Evolutionary conservation across 2,888 invertebrate genomes (phyloP), one percentile per base, ranked within the genome.

Genomic region (Apantesis nais): DNA sequence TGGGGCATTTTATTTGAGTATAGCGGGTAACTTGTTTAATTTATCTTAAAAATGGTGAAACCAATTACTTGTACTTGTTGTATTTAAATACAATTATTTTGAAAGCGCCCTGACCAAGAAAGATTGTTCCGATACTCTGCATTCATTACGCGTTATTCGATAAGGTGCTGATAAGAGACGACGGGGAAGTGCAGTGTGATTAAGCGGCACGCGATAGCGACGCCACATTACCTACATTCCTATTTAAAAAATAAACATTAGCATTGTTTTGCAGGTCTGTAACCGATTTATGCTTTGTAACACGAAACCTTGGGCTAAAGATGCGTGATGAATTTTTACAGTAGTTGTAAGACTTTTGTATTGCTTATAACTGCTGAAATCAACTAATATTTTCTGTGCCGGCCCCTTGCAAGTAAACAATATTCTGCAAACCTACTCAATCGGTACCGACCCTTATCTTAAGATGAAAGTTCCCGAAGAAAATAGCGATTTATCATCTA

Each of bases 101-200:
- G 77, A 78, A 81, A 75, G 70, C 68, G 74, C 67, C 55, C 67
- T 64, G 68, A 60, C 60, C 34, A 52, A 78, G 79, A 74, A 75
- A 71, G 76, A 75, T 67, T 60, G 29, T 48, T 29, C 77, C 52
- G 29, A 66, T 81, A 78, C 76, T 78, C 72, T 76, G 75, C 81
- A 90, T 89, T 89, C 87, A 82, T 81, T 84, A 83, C 85, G 84
- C 85, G 86, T 82, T 85, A 79, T 84, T 83, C 80, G 91, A 92
- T 93, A 92, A 91, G 82, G 74, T 69, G 52, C 66, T 84, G 90
- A 93, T 93, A 93, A 90, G 81, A 84, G 81, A 82, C 85, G 87
- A 90, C 88, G 86, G 89, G 91, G 91, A 92, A 91, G 83, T 87
- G 86, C 85, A 86, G 81, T 84, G 84, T 68, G 72, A 64, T 72